Percentiles rank a stretch among this genome's conserved stretches.
These are phyloP conservation scores for Ctenosaura bakeri DNA, from an alignment of 2,797 vertebrate species.

Conservation along the genomic window DNA sequence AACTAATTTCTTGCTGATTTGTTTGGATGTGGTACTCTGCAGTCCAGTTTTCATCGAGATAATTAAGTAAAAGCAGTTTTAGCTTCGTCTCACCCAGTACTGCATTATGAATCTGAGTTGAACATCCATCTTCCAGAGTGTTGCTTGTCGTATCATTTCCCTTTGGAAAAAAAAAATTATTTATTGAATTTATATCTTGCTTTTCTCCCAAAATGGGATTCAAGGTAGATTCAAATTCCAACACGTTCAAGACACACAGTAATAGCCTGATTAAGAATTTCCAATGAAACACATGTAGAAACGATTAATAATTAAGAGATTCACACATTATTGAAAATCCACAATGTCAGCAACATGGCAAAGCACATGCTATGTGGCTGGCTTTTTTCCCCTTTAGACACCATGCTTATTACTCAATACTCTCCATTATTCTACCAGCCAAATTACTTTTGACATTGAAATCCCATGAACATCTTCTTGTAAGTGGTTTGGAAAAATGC, in stretches of 20 bases:
- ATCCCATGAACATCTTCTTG: neutral
- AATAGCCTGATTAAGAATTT: neutral
- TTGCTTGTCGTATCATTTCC: conserved; percentile 75
- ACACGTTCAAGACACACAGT: neutral
- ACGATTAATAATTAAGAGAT: neutral
- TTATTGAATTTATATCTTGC: no score
- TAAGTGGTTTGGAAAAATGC: neutral
- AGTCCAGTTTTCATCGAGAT: conserved; percentile 92
- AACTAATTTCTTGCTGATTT: conserved; percentile 91
- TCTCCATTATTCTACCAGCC: neutral
- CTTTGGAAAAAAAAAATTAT: conserved; percentile 71
- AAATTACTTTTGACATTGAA: neutral
- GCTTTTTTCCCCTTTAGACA: neutral
- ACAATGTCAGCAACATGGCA: neutral
- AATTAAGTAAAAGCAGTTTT: conserved; percentile 87
- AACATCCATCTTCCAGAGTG: conserved; percentile 87
- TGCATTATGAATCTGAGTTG: conserved; percentile 90
- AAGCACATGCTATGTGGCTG: neutral
- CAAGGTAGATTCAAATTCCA: neutral
- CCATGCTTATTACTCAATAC: neutral
- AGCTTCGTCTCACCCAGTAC: conserved; percentile 88
- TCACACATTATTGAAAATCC: neutral
- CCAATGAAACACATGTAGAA: neutral
- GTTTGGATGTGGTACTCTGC: conserved; percentile 86
- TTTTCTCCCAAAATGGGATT: no score